phyloP scores from a whole-genome alignment of 2,797 vertebrate species.

The Rhynchonycteris naso region DNA sequence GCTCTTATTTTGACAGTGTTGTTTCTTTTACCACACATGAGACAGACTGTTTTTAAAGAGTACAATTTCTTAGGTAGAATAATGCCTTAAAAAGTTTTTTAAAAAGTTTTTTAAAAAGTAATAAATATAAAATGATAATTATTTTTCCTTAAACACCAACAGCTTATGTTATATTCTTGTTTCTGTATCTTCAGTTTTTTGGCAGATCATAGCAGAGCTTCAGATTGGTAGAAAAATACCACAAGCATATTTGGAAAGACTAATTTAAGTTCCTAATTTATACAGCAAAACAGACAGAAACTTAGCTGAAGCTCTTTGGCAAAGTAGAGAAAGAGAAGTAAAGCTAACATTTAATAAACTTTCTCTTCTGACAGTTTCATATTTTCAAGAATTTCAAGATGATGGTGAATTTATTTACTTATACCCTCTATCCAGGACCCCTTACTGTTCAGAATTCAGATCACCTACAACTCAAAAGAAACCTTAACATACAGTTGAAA shows the following conservation, averaged over 20 bases:
- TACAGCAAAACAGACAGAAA: conserved; percentile 19
- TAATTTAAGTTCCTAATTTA: conserved; percentile 60
- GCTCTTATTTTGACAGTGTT: neutral
- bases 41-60: neutral
- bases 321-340: conserved; percentile 9
- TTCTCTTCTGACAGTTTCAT: neutral
- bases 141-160: conserved; percentile 24
- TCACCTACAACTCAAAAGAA: neutral
- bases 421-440: fast-evolving
- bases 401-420: neutral
- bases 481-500: neutral
- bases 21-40: neutral
- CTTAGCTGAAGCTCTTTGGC: neutral
- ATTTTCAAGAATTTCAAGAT: neutral
- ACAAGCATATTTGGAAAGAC: neutral
- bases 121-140: conserved; percentile 46
- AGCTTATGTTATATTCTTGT: conserved; percentile 35
- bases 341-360: neutral
- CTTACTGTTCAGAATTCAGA: neutral
- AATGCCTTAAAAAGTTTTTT: neutral
- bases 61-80: conserved; percentile 22
- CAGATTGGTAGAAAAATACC: conserved; percentile 44
- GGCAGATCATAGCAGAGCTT: conserved; percentile 35
- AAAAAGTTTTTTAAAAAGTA: neutral
- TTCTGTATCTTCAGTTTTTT: conserved; percentile 56